Evolutionary conservation across 2,797 vertebrate species (phyloP).

Genomic region (Oceanodroma leucorhoa): DNA sequence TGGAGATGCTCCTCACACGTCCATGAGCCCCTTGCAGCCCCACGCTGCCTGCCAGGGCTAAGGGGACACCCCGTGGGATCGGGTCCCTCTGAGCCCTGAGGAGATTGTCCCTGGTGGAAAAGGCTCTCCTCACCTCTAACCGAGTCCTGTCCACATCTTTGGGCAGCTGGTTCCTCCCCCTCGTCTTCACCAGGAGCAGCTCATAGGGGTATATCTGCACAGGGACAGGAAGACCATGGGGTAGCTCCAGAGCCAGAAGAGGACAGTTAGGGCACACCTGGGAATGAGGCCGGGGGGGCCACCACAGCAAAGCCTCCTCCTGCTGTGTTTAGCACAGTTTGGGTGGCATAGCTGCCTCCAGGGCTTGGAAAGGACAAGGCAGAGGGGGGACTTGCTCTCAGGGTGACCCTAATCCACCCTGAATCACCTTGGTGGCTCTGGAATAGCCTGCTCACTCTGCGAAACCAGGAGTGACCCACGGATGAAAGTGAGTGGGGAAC

Average conservation of each 20-base stretch:
- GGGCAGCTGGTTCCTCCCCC: conserved; percentile 91
- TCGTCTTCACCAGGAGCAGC: conserved; percentile 92
- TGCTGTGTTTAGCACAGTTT: neutral
- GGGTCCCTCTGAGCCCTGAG: neutral
- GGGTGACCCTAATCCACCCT: neutral
- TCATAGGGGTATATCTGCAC: conserved; percentile 94
- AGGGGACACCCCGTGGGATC: fast-evolving
- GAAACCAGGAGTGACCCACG: neutral
- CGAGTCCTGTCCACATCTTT: conserved; percentile 95
- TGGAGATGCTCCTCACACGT: neutral
- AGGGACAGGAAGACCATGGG: neutral
- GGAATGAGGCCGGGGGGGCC: neutral
- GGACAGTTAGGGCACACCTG: neutral
- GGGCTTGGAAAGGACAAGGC: neutral
- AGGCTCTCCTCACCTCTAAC: conserved; percentile 83
- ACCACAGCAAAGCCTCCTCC: neutral
- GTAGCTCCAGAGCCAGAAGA: neutral
- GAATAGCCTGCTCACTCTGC: neutral
- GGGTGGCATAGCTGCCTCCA: neutral
- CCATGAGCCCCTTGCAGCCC: fast-evolving
- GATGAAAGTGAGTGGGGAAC: fast-evolving
- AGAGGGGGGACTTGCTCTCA: neutral
- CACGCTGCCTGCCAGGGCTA: fast-evolving
- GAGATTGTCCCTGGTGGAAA: neutral
- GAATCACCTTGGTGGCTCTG: neutral